Evolutionary conservation across 1,140 invertebrate genomes (phyloP).

Genomic region (Bombyx mori): DNA sequence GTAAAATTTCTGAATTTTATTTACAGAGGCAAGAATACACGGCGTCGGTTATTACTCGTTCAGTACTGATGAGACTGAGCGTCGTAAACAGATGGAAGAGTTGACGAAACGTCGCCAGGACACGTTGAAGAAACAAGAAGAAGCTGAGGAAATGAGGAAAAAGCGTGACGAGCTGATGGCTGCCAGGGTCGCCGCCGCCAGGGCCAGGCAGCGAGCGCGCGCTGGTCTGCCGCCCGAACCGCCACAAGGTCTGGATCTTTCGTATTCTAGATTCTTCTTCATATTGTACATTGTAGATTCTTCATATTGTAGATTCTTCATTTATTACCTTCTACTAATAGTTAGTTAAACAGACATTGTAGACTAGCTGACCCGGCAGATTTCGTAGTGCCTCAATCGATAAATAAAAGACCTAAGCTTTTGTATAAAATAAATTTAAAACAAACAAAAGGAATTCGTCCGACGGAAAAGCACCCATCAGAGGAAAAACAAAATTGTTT

Average conservation of each 20-base stretch:
- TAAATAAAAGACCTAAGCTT: too few relatives aligned
- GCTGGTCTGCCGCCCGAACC: slow-evolving; percentile 81
- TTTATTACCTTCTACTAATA: too few relatives aligned
- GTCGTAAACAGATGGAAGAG: slow-evolving; percentile 82
- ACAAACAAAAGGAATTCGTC: too few relatives aligned
- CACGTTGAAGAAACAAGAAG: slow-evolving; percentile 78
- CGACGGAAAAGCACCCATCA: too few relatives aligned
- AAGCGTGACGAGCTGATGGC: slow-evolving; percentile 80
- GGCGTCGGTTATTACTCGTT: slow-evolving; percentile 92
- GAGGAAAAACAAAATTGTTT: too few relatives aligned
- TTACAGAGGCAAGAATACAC: slow-evolving; percentile 86
- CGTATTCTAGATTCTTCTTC: too few relatives aligned
- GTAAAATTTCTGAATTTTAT: slow-evolving; percentile 16
- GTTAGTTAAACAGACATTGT: too few relatives aligned
- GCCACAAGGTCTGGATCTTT: slow-evolving; percentile 39
- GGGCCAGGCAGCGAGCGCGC: slow-evolving; percentile 81
- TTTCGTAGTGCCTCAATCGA: too few relatives aligned
- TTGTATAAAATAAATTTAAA: too few relatives aligned
- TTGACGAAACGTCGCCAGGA: slow-evolving; percentile 79
- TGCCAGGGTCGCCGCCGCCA: slow-evolving; percentile 83
- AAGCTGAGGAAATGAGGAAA: slow-evolving; percentile 75
- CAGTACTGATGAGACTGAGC: slow-evolving; percentile 84
- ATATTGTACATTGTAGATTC: too few relatives aligned
- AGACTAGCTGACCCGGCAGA: too few relatives aligned
- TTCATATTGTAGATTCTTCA: too few relatives aligned